Evolutionary conservation across 2,888 invertebrate genomes (phyloP), one percentile per base, ranked within the genome.

Genomic region (Chelonus formosanus): DNA sequence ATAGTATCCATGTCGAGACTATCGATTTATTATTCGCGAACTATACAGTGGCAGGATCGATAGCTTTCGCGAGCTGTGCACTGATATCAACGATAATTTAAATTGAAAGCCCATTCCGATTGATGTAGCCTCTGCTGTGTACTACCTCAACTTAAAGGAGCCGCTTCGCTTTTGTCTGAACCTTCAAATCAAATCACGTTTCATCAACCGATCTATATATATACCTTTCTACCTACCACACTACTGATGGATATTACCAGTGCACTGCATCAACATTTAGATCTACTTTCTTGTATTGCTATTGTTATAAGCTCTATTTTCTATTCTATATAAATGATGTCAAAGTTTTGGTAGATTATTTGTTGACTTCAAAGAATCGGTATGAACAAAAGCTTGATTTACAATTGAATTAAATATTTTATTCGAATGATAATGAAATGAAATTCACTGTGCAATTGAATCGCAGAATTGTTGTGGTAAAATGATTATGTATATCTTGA

Each of bases 21-120:
- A 55, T 43, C 60, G 59, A 65, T 66, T 65, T 65, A 66, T 65
- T 56, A 66, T 66, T 56, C 31, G 52, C 45, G 43, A 60, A 31
- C 45, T n/a, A 36, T 55, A 40, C 36, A 52, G 52, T 52, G 58
- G 47, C 44, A 40, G 45, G 57, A 67, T 67, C 58, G 66, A 67
- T 62, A 50, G 60, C 59, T 54, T 20, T 43, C 32, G 43, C 43
- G 50, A 60, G 50, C 20, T 20, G 20, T 50, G 34, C 65, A 50
- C 61, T 52, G 65, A 66, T 66, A 66, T 66, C 43, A 56, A 61
- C 50, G 65, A 66, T 66, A 66, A 66, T 66, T 66, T 66, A 66
- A 66, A 61, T 66, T 66, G 67, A 67, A 62, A 67, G 62, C 58
- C 67, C 58, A 67, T 63, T 67, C 54, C 53, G 58, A 63, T 67